Evolutionary conservation across 2,113 vertebrate genomes (phyloP), one percentile per base, ranked within the genome.

Genomic region (Ivindomyrus marchei): DNA sequence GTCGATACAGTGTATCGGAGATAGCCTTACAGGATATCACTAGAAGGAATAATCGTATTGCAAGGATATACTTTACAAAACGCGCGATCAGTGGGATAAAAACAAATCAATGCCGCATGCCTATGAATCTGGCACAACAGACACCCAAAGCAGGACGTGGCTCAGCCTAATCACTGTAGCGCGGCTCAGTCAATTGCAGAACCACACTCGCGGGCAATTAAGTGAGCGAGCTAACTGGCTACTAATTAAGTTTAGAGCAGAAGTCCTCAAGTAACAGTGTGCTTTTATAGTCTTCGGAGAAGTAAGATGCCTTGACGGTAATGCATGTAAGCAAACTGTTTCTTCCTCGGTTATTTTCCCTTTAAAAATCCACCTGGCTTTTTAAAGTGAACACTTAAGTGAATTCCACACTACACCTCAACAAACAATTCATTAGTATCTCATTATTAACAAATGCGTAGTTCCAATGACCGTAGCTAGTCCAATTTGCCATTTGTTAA

Each of bases 181-280:
- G n/a, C 85, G 52, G 85, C 49, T 53, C 85, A 87, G n/a, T 52
- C 85, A 87, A 53, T 87, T 19, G 46, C 85, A 39, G 49, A 49
- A 53, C 47, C 27, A 47, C 49, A 87, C 21, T 87, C 49, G 45
- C 10, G n/a, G 47, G n/a, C 49, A 87, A 53, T 87, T 56, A 53
- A 52, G 50, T 49, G 31, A 87, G 50, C 19, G 50, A 8, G 27
- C 50, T 87, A 87, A 87, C 27, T 53, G 85, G 15, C 24, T 19
- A 27, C n/a, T 53, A 53, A 87, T 53, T 53, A 36, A 36, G 47
- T 86, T 50, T 50, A 27, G 46, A 86, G 45, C 47, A 86, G 84
- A 47, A 49, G 84, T 49, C 85, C 27, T 87, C 85, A 87, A 53
- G 85, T 49, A 87, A 87, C 46, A 36, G 85, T 53, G 27, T 31